Evolutionary conservation across 1,140 invertebrate species (phyloP).

Genomic region (Tachypleus tridentatus): DNA sequence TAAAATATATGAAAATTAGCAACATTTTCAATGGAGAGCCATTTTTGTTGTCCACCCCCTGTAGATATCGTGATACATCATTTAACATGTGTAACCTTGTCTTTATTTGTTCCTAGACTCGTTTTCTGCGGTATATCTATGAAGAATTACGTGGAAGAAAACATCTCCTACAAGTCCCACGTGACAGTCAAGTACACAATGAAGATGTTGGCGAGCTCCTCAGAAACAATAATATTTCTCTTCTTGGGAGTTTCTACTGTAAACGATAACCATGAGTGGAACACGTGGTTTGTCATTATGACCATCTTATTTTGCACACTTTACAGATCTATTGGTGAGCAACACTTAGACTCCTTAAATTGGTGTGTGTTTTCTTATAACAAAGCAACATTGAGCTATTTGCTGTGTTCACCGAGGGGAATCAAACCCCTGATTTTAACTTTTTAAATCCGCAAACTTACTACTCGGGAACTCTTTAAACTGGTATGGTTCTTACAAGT

Average conservation of each 20-base stretch:
- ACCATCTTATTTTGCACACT: conserved; percentile 90
- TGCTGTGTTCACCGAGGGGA: no score
- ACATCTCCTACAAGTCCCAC: conserved; percentile 95
- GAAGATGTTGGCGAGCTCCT: conserved; percentile 94
- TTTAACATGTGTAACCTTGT: not conserved
- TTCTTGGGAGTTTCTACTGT: conserved; percentile 95
- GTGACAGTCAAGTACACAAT: conserved; percentile 96
- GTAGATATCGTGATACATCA: not conserved
- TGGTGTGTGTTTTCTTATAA: no score
- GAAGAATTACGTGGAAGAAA: conserved; percentile 97
- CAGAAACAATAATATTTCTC: conserved; percentile 99
- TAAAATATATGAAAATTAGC: no score
- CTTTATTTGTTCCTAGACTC: conserved; percentile 49
- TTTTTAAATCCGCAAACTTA: no score
- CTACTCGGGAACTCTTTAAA: no score
- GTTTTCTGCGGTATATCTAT: conserved; percentile 98
- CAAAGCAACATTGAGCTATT: no score
- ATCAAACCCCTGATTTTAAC: no score
- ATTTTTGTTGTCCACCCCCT: conserved; percentile 5
- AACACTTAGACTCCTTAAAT: not conserved
- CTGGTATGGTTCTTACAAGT: no score
- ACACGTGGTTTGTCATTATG: conserved; percentile 84
- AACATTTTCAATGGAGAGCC: no score
- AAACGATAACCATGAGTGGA: conserved; percentile 86
- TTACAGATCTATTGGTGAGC: conserved; percentile 73